Conservation (phyloP, 2,888 invertebrate species). For the Barypeithes pellucidus region DNA sequence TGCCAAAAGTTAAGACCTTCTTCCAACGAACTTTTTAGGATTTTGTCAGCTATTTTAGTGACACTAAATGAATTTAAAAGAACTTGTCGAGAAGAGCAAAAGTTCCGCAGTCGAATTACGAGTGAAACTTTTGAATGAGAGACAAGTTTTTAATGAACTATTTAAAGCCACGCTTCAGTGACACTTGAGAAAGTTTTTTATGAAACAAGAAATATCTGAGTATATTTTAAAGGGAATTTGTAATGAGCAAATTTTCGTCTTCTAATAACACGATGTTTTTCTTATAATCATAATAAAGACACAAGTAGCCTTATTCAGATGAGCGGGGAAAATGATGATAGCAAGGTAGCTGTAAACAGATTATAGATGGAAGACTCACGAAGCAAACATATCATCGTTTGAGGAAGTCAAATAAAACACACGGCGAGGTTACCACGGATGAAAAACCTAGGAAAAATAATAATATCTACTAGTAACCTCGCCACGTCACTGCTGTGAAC, state of each 20-base stretch:
- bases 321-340: no score
- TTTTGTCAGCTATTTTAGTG: conserved; percentile 38
- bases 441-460: no score
- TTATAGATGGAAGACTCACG: no score
- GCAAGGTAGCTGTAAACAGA: no score
- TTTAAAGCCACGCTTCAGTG: conserved; percentile 53
- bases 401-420: no score
- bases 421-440: no score
- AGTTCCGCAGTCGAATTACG: conserved; percentile 30
- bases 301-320: no score
- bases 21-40: conserved; percentile 23
- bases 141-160: conserved; percentile 58
- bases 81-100: conserved; percentile 27
- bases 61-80: conserved; percentile 40
- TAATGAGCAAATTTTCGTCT: not conserved
- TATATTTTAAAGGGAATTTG: not conserved
- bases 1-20: conserved; percentile 25
- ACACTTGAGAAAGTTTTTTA: conserved; percentile 14
- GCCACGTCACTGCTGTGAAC: no score
- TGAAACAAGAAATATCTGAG: not conserved
- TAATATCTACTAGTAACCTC: no score
- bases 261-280: no score
- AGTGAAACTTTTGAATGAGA: conserved; percentile 32
- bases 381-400: no score
- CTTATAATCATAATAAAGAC: no score